Percentiles rank a stretch among this genome's conserved stretches.
phyloP scores from a whole-genome alignment of 2,113 vertebrate species.

The Coptodon rendalli region DNA sequence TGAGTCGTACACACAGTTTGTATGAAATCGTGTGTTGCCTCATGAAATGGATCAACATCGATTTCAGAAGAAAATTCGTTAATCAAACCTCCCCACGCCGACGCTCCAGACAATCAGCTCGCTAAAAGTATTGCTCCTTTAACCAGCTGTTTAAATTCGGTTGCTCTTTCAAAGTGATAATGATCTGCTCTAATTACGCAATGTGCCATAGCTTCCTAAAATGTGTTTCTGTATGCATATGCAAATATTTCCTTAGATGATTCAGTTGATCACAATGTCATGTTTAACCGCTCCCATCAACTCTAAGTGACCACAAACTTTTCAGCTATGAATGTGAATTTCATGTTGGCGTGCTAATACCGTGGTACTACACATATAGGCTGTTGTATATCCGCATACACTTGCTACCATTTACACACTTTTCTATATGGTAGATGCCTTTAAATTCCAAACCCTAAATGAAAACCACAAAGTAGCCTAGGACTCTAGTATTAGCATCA shows the following conservation, averaged over 20 bases:
- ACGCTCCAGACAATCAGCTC: not conserved
- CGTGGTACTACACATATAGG: slow-evolving; percentile 14
- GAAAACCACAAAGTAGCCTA: slow-evolving; percentile 19
- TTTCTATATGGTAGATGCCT: slow-evolving; percentile 25
- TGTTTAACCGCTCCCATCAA: not conserved
- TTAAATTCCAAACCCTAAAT: slow-evolving; percentile 18
- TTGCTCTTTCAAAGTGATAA: not conserved
- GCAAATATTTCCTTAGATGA: not conserved
- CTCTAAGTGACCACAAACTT: not conserved
- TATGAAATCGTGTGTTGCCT: not conserved
- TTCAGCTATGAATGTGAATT: not conserved
- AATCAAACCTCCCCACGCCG: not conserved
- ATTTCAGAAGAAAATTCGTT: not conserved
- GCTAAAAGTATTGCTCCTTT: not conserved
- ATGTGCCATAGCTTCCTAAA: not conserved
- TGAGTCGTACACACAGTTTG: not conserved
- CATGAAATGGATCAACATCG: not conserved
- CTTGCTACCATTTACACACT: not conserved
- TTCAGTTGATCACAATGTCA: not conserved
- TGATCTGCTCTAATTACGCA: not conserved
- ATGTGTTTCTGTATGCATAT: not conserved
- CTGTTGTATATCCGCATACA: slow-evolving; percentile 2
- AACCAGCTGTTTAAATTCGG: not conserved
- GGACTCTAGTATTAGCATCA: slow-evolving; percentile 25
- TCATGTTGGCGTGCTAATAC: slow-evolving; percentile 17